Evolutionary conservation across 2,888 invertebrate genomes (phyloP), one percentile per base, ranked within the genome.

Genomic region (Halictus quadricinctus): DNA sequence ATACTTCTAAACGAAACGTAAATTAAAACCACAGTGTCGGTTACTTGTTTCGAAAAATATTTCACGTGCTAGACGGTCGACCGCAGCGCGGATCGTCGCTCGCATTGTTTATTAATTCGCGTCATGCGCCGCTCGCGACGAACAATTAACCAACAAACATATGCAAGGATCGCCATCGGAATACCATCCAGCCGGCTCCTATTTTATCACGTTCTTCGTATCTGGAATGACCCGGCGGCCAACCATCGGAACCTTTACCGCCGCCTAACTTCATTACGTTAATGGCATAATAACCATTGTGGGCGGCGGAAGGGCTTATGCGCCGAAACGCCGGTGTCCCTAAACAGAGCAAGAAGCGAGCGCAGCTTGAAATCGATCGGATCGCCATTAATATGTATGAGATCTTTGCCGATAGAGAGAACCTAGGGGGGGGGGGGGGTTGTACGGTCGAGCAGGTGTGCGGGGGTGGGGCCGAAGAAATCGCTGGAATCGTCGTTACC

Each of bases 221-320:
- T 75, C 72, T 76, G 25, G 48, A 84, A 72, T 54, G 72, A 79
- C 64, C 25, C 41, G 70, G 18, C 21, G 66, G 50, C 70, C 70
- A 15, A 69, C 64, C 79, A 48, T 29, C 70, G 72, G 72, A 79
- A 84, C 84, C 84, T 84, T 84, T 72, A 79, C 76, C 76, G 21
- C 84, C 84, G 66, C 78, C 89, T 89, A 94, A 94, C 93, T 93
- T 94, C 92, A 93, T 94, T 93, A 94, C 92, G 92, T 92, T 94
- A 94, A 94, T 94, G 93, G 94, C 93, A 94, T 94, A 94, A 94
- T 94, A 94, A 94, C 94, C 93, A 93, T 92, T 92, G 92, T 88
- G 89, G 91, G 90, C 87, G 90, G 83, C 83, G 83, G 88, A 90
- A 91, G 91, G 92, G 92, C 92, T 93, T 93, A 92, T 90, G 91